Base-by-base conservation (phyloP, 2,888 invertebrate species). In the Caenorhabditis japonica region DNA sequence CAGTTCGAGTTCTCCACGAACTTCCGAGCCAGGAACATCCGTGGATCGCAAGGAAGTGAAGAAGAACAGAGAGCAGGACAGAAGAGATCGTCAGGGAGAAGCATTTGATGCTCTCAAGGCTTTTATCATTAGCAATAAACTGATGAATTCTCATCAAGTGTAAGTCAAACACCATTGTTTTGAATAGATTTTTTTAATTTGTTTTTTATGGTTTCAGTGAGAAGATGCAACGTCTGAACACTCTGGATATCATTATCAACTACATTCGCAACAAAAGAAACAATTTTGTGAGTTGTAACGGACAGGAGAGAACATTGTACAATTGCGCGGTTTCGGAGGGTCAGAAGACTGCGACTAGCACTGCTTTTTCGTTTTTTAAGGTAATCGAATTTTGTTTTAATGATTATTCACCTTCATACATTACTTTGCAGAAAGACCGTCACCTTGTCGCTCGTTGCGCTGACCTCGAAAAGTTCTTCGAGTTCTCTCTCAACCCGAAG, bases 51-150 rank as follows among this genome's bases (percentile, higher is more conserved):
- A 60, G 19, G 73, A 73, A 27, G 55, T 73, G 36, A 73, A 73
- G 27, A 73, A 73, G 60, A 73, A 73, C 49, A 39, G 73, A 7
- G 73, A 73, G 36, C 73, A 73, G 25, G 73, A 73, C 23, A 38
- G 73, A 41, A 55, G 73, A 13, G 73, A 73, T 38, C 41, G 66
- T 12, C 73, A 73, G 25, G 73, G 73, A 47, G 73, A 73, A 23
- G 59, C 73, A 2, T 66, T 73, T 30, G 66, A 66, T 3, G 53
- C 60, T 2, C 46, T 73, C 23, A 66, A 66, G 27, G 38, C 60
- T 30, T 73, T 73, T 25, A 49, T 73, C 39, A 66, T 73, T 13
- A 36, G 51, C 4, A 60, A 56, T 13, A 60, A 60, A 15, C 34
- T 66, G 0, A 66, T 44, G 46, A 61, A 25, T 4, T 58, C 51